phyloP scores from a whole-genome alignment of 2,797 vertebrate species.

The Lophura swinhoii region DNA sequence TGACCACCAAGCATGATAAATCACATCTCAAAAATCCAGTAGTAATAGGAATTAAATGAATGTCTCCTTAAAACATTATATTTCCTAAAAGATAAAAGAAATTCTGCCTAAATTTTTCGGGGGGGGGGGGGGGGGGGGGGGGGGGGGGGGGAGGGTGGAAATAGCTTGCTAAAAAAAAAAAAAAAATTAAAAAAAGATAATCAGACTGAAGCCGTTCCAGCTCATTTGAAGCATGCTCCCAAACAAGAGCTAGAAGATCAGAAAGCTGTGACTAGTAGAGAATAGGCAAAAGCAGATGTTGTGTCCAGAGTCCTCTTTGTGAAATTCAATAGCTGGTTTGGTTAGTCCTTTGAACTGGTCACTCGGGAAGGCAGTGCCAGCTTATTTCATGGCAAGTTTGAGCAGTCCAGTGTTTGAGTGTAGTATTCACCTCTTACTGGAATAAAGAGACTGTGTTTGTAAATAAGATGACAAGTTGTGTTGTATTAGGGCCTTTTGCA shows the following conservation, averaged over 20 bases:
- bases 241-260: constrained; percentile 49
- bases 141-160: neutral
- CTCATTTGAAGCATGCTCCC: constrained; percentile 57
- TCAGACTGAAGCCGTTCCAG: constrained; percentile 52
- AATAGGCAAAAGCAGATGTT: constrained; percentile 70
- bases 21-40: constrained; percentile 10
- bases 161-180: neutral
- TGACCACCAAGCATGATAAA: neutral
- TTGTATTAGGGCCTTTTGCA: constrained; percentile 46
- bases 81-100: constrained; percentile 20
- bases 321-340: constrained; percentile 58
- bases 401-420: neutral
- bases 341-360: constrained; percentile 48
- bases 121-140: neutral
- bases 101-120: neutral
- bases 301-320: neutral
- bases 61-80: neutral
- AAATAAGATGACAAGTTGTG: constrained; percentile 35
- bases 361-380: constrained; percentile 42
- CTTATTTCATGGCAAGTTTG: constrained; percentile 24
- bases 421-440: constrained; percentile 10
- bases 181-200: neutral
- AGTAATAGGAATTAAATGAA: constrained; percentile 22
- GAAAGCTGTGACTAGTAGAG: constrained; percentile 48
- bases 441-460: constrained; percentile 33